A percentile compares a stretch with the other conserved stretches of the same genome.
Conservation (phyloP, 2,113 vertebrate species). For the Xiphias gladius region DNA sequence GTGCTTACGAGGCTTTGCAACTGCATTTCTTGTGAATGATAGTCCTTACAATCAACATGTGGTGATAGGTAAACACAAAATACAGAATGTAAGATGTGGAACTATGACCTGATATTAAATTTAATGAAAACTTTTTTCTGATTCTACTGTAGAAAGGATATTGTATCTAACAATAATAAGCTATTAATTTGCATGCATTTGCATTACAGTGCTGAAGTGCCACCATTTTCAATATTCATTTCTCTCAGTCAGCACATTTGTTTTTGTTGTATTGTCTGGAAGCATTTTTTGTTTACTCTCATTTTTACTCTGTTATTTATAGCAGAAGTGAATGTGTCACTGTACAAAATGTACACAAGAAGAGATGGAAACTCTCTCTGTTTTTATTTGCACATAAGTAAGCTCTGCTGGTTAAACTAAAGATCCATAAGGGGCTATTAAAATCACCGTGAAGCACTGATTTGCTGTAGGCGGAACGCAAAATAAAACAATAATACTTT, state of each 20-base stretch:
- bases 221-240: neutral
- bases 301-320: neutral
- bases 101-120: neutral
- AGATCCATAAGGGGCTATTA: neutral
- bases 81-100: neutral
- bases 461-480: neutral
- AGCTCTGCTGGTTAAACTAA: constrained; percentile 10
- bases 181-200: neutral
- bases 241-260: neutral
- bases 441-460: neutral
- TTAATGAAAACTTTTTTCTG: neutral
- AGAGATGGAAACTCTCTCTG: neutral
- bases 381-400: constrained; percentile 2
- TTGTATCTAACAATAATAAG: neutral
- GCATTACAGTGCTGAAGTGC: neutral
- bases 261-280: neutral
- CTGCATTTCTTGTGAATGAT: neutral
- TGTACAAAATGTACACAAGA: neutral
- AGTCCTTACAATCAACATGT: neutral
- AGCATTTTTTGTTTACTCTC: neutral
- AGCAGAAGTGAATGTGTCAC: neutral
- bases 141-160: neutral
- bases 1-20: neutral
- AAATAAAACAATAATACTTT: neutral
- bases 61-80: neutral